phyloP scores from a whole-genome alignment of 2,888 invertebrate genomes.

The Graphium colonna region DNA sequence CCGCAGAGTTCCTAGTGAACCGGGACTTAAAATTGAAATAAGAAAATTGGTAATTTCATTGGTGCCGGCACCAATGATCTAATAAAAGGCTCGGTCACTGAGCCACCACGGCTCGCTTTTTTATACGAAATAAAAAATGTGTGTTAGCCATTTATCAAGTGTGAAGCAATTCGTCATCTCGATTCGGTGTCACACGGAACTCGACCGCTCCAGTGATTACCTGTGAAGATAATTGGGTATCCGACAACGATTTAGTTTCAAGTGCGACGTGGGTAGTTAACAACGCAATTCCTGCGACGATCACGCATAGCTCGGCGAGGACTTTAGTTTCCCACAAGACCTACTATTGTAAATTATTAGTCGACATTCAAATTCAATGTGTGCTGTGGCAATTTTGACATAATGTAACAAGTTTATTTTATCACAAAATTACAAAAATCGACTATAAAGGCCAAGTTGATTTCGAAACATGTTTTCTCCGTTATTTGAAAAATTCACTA shows the following conservation, averaged over 20 bases:
- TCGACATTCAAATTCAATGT: neutral
- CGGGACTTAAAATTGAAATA: neutral
- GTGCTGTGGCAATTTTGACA: neutral
- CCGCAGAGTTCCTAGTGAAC: too few species aligned
- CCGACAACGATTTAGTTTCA: constrained; percentile 4
- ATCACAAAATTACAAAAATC: too few species aligned
- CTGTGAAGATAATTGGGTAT: neutral
- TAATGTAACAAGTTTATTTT: neutral
- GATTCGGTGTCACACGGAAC: constrained; percentile 7
- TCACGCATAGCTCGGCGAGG: constrained; percentile 11
- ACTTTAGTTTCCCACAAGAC: constrained; percentile 11
- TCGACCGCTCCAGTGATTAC: constrained; percentile 8
- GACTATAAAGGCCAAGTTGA: too few species aligned
- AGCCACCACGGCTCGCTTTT: too few species aligned
- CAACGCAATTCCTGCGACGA: constrained; percentile 15
- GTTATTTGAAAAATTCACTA: too few species aligned
- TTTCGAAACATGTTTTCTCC: too few species aligned
- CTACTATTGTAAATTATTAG: neutral
- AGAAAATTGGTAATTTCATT: too few species aligned
- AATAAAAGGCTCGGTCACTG: too few species aligned
- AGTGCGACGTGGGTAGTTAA: constrained; percentile 6
- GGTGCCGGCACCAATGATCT: too few species aligned
- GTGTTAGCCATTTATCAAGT: constrained; percentile 4
- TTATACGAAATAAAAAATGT: neutral
- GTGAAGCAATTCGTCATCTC: constrained; percentile 16